A percentile compares a stretch with the other conserved stretches of the same genome.
Evolutionary conservation across 2,113 vertebrate genomes (phyloP).

Genomic region (Agapornis roseicollis): DNA sequence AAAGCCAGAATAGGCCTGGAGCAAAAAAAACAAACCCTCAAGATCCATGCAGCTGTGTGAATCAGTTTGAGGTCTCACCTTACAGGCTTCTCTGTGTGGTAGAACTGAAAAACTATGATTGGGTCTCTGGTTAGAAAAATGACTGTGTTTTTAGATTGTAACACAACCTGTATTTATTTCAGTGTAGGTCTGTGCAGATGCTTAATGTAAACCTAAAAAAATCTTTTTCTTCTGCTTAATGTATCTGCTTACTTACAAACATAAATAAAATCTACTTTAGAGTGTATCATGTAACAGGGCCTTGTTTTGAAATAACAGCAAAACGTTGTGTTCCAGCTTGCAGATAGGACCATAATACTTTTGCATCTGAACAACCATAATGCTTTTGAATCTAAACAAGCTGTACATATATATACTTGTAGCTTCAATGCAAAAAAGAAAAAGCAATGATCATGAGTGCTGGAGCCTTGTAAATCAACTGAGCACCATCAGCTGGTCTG

Average conservation of each 20-base stretch:
- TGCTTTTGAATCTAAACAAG: not conserved
- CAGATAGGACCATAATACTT: not conserved
- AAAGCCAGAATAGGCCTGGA: not conserved
- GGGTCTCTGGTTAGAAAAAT: not conserved
- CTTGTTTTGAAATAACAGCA: not conserved
- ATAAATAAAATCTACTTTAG: conserved; percentile 12
- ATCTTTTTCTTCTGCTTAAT: not conserved
- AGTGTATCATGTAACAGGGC: not conserved
- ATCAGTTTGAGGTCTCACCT: not conserved
- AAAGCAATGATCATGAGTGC: not conserved
- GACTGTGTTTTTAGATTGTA: not conserved
- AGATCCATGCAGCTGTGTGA: not conserved
- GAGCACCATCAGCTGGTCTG: not conserved
- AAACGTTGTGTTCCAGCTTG: not conserved
- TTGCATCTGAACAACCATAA: not conserved
- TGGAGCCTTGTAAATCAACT: not conserved
- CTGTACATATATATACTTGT: not conserved
- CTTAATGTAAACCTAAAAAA: not conserved
- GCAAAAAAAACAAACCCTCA: not conserved
- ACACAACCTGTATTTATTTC: not conserved
- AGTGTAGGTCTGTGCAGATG: not conserved
- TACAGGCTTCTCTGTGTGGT: not conserved
- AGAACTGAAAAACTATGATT: not conserved
- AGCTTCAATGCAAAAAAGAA: not conserved
- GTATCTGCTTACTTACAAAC: conserved; percentile 2